Percentiles rank a stretch among this genome's conserved stretches.
Evolutionary conservation across 2,888 invertebrate genomes (phyloP).

Genomic region (Dascillus cervinus): DNA sequence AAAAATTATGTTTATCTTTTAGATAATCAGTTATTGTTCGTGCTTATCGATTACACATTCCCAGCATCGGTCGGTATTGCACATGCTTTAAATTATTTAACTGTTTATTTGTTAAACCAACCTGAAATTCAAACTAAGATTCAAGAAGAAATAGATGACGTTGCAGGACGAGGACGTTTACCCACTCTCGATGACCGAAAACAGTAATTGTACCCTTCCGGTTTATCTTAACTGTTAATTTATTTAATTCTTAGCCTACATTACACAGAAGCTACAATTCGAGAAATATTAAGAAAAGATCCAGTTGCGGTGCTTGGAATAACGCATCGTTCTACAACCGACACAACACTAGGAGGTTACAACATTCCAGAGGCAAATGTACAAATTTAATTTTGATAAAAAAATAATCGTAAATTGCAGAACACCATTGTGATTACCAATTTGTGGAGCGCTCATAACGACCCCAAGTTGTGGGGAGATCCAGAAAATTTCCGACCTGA

Average conservation of each 20-base stretch:
- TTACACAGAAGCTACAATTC: slow-evolving; percentile 40
- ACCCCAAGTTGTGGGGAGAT: slow-evolving; percentile 54
- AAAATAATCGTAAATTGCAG: slow-evolving; percentile 10
- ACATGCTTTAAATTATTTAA: slow-evolving; percentile 43
- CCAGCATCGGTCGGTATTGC: slow-evolving; percentile 51
- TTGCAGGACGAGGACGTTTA: slow-evolving; percentile 52
- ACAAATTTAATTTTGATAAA: no score
- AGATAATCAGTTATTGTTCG: slow-evolving; percentile 53
- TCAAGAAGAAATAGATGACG: slow-evolving; percentile 55
- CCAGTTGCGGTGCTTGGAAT: slow-evolving; percentile 38
- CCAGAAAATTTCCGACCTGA: slow-evolving; percentile 61
- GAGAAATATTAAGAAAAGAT: slow-evolving; percentile 37
- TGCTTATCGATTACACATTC: slow-evolving; percentile 53
- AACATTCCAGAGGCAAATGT: slow-evolving; percentile 67
- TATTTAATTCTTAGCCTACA: slow-evolving; percentile 38
- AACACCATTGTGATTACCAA: slow-evolving; percentile 34
- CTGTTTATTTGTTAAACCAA: slow-evolving; percentile 49
- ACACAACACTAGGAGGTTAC: slow-evolving; percentile 62
- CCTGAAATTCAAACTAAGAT: slow-evolving; percentile 51
- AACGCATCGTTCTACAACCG: slow-evolving; percentile 51
- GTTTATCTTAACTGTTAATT: neutral
- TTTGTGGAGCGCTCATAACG: slow-evolving; percentile 44
- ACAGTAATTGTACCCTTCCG: slow-evolving; percentile 40
- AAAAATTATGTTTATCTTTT: slow-evolving; percentile 17
- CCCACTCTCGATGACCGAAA: slow-evolving; percentile 54